Conservation (phyloP, 2,797 vertebrate genomes). For the Adelosebastes latens region DNA sequence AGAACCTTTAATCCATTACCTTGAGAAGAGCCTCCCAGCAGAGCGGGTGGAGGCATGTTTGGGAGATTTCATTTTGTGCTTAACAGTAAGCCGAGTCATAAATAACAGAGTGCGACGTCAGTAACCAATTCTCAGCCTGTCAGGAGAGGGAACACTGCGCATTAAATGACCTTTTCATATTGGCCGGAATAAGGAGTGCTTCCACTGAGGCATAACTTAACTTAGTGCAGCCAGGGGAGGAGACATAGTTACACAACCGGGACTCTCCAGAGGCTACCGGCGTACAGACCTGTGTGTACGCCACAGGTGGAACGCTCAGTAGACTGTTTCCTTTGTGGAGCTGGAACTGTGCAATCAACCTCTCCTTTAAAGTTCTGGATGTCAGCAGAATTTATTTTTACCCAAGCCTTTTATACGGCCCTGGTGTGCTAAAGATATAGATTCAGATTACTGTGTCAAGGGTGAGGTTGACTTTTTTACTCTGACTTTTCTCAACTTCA, state of each 20-base stretch:
- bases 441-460: slow-evolving; percentile 23
- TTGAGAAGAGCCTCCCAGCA: neutral
- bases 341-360: slow-evolving; percentile 23
- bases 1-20: neutral
- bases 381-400: slow-evolving; percentile 68
- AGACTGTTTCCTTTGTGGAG: slow-evolving; percentile 1
- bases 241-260: neutral
- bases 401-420: slow-evolving; percentile 10
- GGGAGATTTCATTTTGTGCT: neutral
- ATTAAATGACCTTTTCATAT: slow-evolving; percentile 44
- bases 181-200: slow-evolving; percentile 13
- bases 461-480: slow-evolving; percentile 12
- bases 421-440: slow-evolving; percentile 12
- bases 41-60: neutral
- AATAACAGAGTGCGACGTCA: slow-evolving; percentile 11
- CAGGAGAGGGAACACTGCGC: slow-evolving; percentile 6
- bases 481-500: slow-evolving; percentile 1
- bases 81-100: slow-evolving; percentile 10
- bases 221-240: neutral
- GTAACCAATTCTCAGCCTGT: slow-evolving; percentile 15
- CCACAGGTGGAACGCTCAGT: slow-evolving; percentile 13
- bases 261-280: neutral
- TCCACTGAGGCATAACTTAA: slow-evolving; percentile 19
- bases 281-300: neutral
- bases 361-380: slow-evolving; percentile 34